Evolutionary conservation across 1,140 invertebrate species (phyloP), one percentile per base, ranked within the genome.

Genomic region (Hypothenemus hampei): DNA sequence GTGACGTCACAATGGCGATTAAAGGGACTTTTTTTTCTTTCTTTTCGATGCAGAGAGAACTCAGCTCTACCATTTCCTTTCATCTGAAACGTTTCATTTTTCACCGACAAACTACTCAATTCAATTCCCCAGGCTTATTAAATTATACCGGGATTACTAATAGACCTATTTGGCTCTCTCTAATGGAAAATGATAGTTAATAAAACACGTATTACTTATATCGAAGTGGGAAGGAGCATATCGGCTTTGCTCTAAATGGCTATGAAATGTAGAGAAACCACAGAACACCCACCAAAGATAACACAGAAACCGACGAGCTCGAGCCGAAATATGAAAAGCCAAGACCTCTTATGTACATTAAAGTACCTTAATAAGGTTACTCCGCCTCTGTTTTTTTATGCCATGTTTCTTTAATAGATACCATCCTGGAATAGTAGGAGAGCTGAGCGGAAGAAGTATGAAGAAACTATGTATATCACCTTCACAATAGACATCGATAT

Each of bases 261-360:
- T 37, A 23, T 13, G 21, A 51, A 41, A 51, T 51, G 23, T 51
- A 43, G 10, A 51, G 37, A 51, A 31, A 43, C 49, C 49, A n/a
- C 37, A 51, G 37, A 40, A 31, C 15, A 41, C 16, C 33, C 49
- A 31, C 8, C 22, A 39, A 51, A 29, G 49, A 51, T 51, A 51
- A 43, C 24, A 20, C 49, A 21, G 15, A 51, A 43, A 41, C 49
- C 37, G 23, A 41, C 18, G 43, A 15, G 37, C 37, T 31, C 29
- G 31, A 51, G 37, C 41, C 49, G 20, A 20, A 41, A 51, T 41
- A 51, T 51, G 49, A 51, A 51, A 41, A 51, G 23, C 24, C 37
- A 51, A 51, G 37, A 51, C 37, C 49, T 51, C 49, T 51, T 51
- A 51, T 22, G 49, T 37, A 51, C 49, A 51, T 51, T 43, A 51